These are phyloP conservation scores for Epistrophella euchroma DNA, from an alignment of 2,888 invertebrate genomes.

Conservation along the genomic window DNA sequence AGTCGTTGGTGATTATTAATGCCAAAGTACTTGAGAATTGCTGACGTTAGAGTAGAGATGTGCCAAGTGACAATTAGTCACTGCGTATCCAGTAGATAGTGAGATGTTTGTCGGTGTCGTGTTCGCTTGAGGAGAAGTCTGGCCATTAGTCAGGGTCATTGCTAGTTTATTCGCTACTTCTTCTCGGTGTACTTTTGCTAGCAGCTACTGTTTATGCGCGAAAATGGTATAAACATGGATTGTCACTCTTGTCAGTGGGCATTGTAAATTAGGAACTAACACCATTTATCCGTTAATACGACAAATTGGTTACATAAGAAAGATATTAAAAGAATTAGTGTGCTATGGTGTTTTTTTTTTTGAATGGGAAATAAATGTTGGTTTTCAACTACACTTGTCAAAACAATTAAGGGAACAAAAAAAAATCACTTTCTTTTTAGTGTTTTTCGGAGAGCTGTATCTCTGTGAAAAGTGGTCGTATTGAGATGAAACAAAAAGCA, in stretches of 20 bases:
- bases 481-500: too few relatives aligned
- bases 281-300: conserved; percentile 37
- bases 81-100: conserved; percentile 52
- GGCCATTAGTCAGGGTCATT: conserved; percentile 69
- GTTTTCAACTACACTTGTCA: too few relatives aligned
- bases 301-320: conserved; percentile 46
- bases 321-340: conserved; percentile 9
- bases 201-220: conserved; percentile 45
- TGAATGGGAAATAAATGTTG: conserved; percentile 5
- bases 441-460: too few relatives aligned
- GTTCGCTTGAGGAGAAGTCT: conserved; percentile 47
- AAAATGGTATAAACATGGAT: conserved; percentile 21
- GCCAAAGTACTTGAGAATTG: conserved; percentile 60
- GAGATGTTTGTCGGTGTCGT: conserved; percentile 67
- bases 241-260: conserved; percentile 43
- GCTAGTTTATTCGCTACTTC: conserved; percentile 39
- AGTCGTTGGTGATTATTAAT: conserved; percentile 71
- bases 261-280: conserved; percentile 58
- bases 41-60: conserved; percentile 27
- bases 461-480: too few relatives aligned
- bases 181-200: conserved; percentile 2
- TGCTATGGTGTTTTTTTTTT: not conserved
- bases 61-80: conserved; percentile 75
- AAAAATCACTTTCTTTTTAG: too few relatives aligned
- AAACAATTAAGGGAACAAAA: too few relatives aligned